phyloP scores from a whole-genome alignment of 2,113 vertebrate species.

The Oryctolagus cuniculus region mOryCun1.1 NC_091432.1:103438001-103438500 shows the following conservation, averaged over 20 bases:
- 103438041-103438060: slow-evolving; percentile 38
- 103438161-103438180: slow-evolving; percentile 29
- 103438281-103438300: background rate
- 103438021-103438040: slow-evolving; percentile 46
- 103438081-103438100: slow-evolving; percentile 42
- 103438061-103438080: slow-evolving; percentile 56
- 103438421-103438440: slow-evolving; percentile 22
- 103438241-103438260: background rate
- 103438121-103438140: slow-evolving; percentile 28
- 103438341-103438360: slow-evolving; percentile 46
- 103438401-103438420: slow-evolving; percentile 11
- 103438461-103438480: slow-evolving; percentile 28
- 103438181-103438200: slow-evolving; percentile 54
- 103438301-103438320: background rate
- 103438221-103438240: slow-evolving; percentile 23
- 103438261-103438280: background rate
- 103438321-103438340: background rate
- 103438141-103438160: slow-evolving; percentile 31
- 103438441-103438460: background rate
- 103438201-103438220: background rate
- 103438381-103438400: slow-evolving; percentile 29
- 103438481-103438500: slow-evolving; percentile 67
- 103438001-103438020: slow-evolving; percentile 48
- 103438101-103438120: background rate
- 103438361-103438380: slow-evolving; percentile 26